phyloP scores from a whole-genome alignment of 1,140 invertebrate species.

The Stegodyphus mimosarum region DNA sequence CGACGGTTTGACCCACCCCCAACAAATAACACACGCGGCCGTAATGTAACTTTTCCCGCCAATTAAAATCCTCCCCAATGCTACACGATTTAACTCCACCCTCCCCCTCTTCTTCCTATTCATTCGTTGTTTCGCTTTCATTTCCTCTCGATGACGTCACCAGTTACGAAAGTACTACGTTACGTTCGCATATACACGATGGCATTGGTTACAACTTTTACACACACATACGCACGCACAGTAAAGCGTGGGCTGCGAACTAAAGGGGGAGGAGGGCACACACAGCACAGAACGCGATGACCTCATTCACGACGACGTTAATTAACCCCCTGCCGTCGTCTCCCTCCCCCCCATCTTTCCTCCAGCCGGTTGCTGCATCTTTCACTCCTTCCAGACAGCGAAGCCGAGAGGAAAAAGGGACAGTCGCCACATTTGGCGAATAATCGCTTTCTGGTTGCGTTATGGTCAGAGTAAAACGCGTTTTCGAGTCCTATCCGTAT shows the following conservation, averaged over 20 bases:
- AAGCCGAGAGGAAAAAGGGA: neutral
- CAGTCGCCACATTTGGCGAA: slow-evolving; percentile 21
- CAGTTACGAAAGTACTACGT: slow-evolving; percentile 46
- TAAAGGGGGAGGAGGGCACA: neutral
- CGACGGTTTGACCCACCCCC: neutral
- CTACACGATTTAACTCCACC: slow-evolving; percentile 19
- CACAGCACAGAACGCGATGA: slow-evolving; percentile 41
- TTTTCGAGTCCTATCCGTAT: too few species aligned
- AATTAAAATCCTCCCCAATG: slow-evolving; percentile 45
- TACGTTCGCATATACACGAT: slow-evolving; percentile 37
- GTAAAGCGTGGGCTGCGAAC: neutral
- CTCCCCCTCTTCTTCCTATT: slow-evolving; percentile 23
- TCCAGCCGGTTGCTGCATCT: slow-evolving; percentile 17
- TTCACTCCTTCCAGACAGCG: neutral
- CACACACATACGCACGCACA: slow-evolving; percentile 33
- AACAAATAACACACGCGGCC: slow-evolving; percentile 32
- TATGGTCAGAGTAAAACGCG: too few species aligned
- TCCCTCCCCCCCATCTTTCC: neutral
- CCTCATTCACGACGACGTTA: slow-evolving; percentile 59
- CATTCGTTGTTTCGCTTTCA: slow-evolving; percentile 49
- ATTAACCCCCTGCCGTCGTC: slow-evolving; percentile 13
- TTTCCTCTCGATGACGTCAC: slow-evolving; percentile 45
- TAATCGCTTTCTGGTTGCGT: neutral
- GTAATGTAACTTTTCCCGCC: slow-evolving; percentile 38
- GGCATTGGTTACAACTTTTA: slow-evolving; percentile 31